Conservation (phyloP, 2,888 invertebrate species). For the Orchesellides sinensis region DNA sequence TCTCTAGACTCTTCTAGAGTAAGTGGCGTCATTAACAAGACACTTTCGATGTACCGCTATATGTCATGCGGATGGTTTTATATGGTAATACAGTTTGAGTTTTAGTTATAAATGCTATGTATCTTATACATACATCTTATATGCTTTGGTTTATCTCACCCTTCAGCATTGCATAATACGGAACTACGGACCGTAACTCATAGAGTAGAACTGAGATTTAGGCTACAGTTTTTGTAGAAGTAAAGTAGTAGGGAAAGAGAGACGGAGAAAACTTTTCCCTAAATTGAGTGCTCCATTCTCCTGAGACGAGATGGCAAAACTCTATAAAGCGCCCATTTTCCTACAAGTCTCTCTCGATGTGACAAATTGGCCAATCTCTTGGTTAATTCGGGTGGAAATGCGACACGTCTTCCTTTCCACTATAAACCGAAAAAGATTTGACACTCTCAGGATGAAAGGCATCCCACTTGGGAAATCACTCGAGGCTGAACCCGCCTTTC, state of each 20-base stretch:
- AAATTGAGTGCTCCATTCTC: slow-evolving; percentile 71
- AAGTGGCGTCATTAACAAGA: slow-evolving; percentile 74
- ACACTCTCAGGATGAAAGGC: slow-evolving; percentile 73
- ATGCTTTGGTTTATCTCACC: background rate
- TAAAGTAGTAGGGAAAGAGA: slow-evolving; percentile 3
- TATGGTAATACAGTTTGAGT: background rate
- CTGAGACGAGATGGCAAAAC: slow-evolving; percentile 72
- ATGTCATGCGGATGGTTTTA: slow-evolving; percentile 14
- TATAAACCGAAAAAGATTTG: slow-evolving; percentile 73
- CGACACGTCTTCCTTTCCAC: slow-evolving; percentile 73
- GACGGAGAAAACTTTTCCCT: slow-evolving; percentile 58
- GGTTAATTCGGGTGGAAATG: slow-evolving; percentile 75
- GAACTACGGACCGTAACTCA: too few relatives aligned
- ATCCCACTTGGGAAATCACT: slow-evolving; percentile 74
- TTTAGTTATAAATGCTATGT: background rate
- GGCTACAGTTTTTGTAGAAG: background rate
- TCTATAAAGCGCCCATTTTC: slow-evolving; percentile 74
- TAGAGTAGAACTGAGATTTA: slow-evolving; percentile 31
- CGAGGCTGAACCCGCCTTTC: slow-evolving; percentile 67
- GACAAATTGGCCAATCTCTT: slow-evolving; percentile 75
- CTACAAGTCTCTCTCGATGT: slow-evolving; percentile 72
- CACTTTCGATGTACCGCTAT: slow-evolving; percentile 63
- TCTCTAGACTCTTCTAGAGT: slow-evolving; percentile 67
- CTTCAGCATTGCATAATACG: background rate
- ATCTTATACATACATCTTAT: background rate